Percentiles rank a stretch among this genome's conserved stretches.
phyloP scores from a whole-genome alignment of 2,888 invertebrate species.

The Chrysotoxum bicinctum region DNA sequence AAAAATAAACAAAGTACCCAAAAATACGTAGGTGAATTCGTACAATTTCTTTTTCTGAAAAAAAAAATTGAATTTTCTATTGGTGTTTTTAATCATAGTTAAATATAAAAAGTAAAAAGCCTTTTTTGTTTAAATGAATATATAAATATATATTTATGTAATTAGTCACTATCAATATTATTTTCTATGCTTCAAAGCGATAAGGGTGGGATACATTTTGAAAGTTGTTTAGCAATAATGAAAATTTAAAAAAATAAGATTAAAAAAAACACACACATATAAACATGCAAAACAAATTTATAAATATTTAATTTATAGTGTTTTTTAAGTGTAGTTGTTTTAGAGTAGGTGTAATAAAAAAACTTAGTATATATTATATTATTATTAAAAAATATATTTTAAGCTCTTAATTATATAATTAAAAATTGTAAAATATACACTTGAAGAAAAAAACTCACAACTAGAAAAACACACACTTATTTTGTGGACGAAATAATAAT shows the following conservation, averaged over 20 bases:
- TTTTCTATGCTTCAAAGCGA: slow-evolving; percentile 48
- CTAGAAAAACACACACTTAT: slow-evolving; percentile 40
- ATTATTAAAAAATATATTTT: slow-evolving; percentile 50
- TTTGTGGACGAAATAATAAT: slow-evolving; percentile 63
- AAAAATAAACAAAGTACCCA: slow-evolving; percentile 47
- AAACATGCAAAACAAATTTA: slow-evolving; percentile 56
- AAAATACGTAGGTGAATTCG: slow-evolving; percentile 64
- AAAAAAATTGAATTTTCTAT: slow-evolving; percentile 56
- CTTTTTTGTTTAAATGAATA: slow-evolving; percentile 32
- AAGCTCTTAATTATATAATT: slow-evolving; percentile 66
- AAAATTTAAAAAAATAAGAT: slow-evolving; percentile 33
- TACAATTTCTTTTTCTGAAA: slow-evolving; percentile 61
- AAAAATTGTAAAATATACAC: slow-evolving; percentile 75
- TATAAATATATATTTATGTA: slow-evolving; percentile 32
- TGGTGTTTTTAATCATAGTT: slow-evolving; percentile 57
- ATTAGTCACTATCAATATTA: slow-evolving; percentile 43
- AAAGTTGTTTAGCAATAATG: slow-evolving; percentile 65
- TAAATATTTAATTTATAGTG: slow-evolving; percentile 69
- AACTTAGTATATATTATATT: slow-evolving; percentile 58
- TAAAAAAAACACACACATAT: slow-evolving; percentile 23
- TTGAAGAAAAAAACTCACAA: slow-evolving; percentile 75
- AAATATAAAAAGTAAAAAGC: slow-evolving; percentile 36
- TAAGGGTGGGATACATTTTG: slow-evolving; percentile 48
- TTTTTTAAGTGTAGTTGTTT: slow-evolving; percentile 74
- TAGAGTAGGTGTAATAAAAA: slow-evolving; percentile 70